Base-by-base conservation (phyloP, 1,140 invertebrate genomes). In the Saccostrea cuccullata region DNA sequence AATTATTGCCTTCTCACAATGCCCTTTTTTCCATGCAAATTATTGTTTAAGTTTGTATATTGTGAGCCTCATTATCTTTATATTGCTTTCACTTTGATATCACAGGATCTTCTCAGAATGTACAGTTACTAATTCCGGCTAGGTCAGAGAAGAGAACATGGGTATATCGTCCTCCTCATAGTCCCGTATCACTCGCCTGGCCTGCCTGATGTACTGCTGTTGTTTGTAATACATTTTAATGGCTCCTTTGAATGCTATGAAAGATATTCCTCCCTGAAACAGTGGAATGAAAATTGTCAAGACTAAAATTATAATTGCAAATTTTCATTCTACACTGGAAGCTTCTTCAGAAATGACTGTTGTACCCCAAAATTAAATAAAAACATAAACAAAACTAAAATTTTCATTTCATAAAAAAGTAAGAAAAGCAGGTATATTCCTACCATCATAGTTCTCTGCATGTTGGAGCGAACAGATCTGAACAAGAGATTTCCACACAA, bases 211-310 rank as follows among this genome's bases (percentile, higher is more conserved):
- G 88, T 94, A 95, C 87, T 98, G 97, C 95, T 99, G 97, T 92
- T 99, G 98, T 95, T 98, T 98, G 93, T 99, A 97, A 94, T 99
- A 99, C 89, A 99, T 99, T 95, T 98, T 98, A 36, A 99, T 95
- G 2, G 97, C 97, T 55, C 98, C 98, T 95, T 99, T 99, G 60
- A 99, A 96, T 0, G 97, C 96, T 85, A 99, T 97, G 95, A 99
- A 99, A 8, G 98, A 97, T 55, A 98, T 96, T 23, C 98, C 98
- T 82, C 98, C 98, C 96, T 97, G 17, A 13, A 36, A 26, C 6
- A 85, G 70, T 26, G 8, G 40, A 47, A 26, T 1, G 64, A 55
- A 84, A 40, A 55, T 11, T 55, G 55, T n/a, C n/a, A n/a, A n/a
- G n/a, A n/a, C n/a, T n/a, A n/a, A n/a, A n/a, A n/a, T n/a, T 47